Evolutionary conservation across 2,797 vertebrate species (phyloP).

Genomic region (Amazona finschi): DNA sequence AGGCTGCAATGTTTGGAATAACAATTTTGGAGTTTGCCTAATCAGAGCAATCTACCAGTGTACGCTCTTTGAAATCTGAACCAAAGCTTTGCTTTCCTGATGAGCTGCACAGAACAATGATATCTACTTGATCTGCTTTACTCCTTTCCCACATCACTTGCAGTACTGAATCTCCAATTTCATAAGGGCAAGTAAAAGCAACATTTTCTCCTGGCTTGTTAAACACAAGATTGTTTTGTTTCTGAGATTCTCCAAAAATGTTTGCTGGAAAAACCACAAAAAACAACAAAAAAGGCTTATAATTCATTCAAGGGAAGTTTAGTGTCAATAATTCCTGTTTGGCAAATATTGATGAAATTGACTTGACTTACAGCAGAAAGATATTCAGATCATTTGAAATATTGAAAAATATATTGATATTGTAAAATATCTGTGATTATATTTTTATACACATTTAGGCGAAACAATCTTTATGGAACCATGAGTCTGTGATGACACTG

Average conservation of each 20-base stretch:
- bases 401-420: background rate
- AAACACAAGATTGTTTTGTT: background rate
- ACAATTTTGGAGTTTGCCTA: slow-evolving; percentile 41
- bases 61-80: slow-evolving; percentile 71
- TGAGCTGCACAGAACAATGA: slow-evolving; percentile 68
- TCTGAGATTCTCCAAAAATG: slow-evolving; percentile 27
- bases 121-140: slow-evolving; percentile 40
- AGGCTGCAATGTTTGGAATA: slow-evolving; percentile 50
- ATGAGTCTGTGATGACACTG: background rate
- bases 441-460: background rate
- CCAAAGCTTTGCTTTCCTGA: slow-evolving; percentile 54
- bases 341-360: background rate
- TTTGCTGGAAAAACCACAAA: slow-evolving; percentile 65
- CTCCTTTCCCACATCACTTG: slow-evolving; percentile 75
- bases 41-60: slow-evolving; percentile 64
- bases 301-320: background rate
- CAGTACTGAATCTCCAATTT: slow-evolving; percentile 42
- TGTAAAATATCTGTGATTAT: background rate
- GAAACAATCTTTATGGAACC: background rate
- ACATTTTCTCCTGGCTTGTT: slow-evolving; percentile 65
- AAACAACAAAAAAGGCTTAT: background rate
- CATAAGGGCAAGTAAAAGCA: slow-evolving; percentile 70
- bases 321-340: background rate
- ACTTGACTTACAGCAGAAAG: background rate
- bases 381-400: background rate